Evolutionary conservation across 2,888 invertebrate genomes (phyloP).

Genomic region (Drosophila histrio): DNA sequence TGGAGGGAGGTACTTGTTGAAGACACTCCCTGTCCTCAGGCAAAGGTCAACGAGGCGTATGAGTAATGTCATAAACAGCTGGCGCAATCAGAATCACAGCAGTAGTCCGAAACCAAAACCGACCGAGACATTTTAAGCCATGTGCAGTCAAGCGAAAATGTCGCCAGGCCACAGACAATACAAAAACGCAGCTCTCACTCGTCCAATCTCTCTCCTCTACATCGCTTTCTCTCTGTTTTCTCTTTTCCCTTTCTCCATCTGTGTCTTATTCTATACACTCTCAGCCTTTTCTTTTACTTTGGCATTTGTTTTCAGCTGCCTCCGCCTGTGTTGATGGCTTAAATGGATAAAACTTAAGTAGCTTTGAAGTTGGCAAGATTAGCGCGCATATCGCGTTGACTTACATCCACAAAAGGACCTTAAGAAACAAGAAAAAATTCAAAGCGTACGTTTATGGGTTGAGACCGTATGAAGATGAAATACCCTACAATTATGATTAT

Average conservation of each 20-base stretch:
- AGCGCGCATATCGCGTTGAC: conserved; percentile 70
- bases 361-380: conserved; percentile 76
- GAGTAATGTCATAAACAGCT: conserved; percentile 77
- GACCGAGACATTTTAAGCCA: conserved; percentile 64
- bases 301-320: conserved; percentile 60
- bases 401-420: conserved; percentile 53
- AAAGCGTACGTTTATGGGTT: neutral
- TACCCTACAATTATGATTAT: conserved; percentile 42
- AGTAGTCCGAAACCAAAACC: conserved; percentile 53
- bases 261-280: conserved; percentile 12
- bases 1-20: conserved; percentile 1
- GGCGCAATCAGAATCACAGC: conserved; percentile 73
- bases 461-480: conserved; percentile 16
- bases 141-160: conserved; percentile 69
- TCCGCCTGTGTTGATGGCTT: conserved; percentile 68
- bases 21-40: conserved; percentile 9
- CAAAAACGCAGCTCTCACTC: conserved; percentile 23
- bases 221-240: neutral
- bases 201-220: neutral
- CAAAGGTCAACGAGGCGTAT: conserved; percentile 74
- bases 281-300: conserved; percentile 52
- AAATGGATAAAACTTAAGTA: conserved; percentile 77
- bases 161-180: conserved; percentile 67
- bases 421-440: conserved; percentile 31
- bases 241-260: conserved; percentile 1